Conservation (phyloP, 2,888 invertebrate species). For the Polymixis lichenea region DNA sequence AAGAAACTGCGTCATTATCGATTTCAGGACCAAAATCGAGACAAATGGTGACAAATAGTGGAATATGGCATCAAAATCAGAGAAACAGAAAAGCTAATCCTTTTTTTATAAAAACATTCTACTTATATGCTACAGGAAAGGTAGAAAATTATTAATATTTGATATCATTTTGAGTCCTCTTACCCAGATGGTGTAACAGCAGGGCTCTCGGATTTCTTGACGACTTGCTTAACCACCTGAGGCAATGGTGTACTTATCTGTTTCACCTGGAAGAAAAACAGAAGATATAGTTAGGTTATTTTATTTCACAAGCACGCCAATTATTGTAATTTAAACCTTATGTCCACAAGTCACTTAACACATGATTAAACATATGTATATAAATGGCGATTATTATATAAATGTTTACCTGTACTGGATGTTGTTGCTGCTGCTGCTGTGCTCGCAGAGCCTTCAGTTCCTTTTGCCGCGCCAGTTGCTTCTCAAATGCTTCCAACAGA, state of each 20-base stretch:
- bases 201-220: constrained; percentile 83
- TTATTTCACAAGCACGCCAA: background rate
- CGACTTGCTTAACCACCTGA: constrained; percentile 82
- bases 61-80: background rate
- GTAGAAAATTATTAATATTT: background rate
- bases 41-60: background rate
- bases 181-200: constrained; percentile 86
- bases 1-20: background rate
- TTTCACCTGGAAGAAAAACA: constrained; percentile 75
- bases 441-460: constrained; percentile 91
- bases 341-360: background rate
- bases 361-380: too few relatives aligned
- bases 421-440: constrained; percentile 81
- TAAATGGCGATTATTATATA: background rate
- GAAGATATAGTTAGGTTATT: background rate
- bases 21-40: background rate
- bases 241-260: constrained; percentile 83
- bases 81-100: background rate
- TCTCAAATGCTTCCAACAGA: constrained; percentile 95
- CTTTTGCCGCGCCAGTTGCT: constrained; percentile 94
- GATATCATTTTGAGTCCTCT: constrained; percentile 53
- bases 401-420: constrained; percentile 81
- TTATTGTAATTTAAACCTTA: background rate
- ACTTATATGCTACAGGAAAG: too few relatives aligned
- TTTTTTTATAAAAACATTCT: background rate